A percentile compares a stretch with the other conserved stretches of the same genome.
Evolutionary conservation across 2,888 invertebrate species (phyloP).

Genomic region (Platypus cylindrus): DNA sequence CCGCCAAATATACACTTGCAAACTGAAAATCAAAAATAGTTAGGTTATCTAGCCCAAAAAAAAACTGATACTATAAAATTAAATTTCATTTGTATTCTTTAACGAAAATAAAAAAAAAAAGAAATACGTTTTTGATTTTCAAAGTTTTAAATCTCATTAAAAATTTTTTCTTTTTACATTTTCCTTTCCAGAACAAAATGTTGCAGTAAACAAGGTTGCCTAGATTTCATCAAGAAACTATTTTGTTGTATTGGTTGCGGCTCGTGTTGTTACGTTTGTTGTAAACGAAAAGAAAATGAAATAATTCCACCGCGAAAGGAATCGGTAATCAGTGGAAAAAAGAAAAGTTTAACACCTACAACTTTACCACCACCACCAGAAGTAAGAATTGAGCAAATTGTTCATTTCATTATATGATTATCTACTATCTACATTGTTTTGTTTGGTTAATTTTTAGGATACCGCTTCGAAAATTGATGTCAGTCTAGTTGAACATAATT

Average conservation of each 20-base stretch:
- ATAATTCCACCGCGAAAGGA: constrained; percentile 40
- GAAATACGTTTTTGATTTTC: background rate
- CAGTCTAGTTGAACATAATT: constrained; percentile 67
- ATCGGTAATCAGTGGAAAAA: constrained; percentile 52
- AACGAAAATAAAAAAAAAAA: too few relatives aligned
- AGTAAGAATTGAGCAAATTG: constrained; percentile 29
- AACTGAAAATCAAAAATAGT: too few relatives aligned
- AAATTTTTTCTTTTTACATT: too few relatives aligned
- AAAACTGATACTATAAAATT: too few relatives aligned
- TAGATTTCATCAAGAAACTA: constrained; percentile 24
- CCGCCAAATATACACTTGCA: too few relatives aligned
- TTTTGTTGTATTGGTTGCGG: too few relatives aligned
- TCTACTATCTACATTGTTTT: too few relatives aligned
- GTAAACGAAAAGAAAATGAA: constrained; percentile 18
- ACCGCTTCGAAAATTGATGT: constrained; percentile 62
- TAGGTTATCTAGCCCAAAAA: too few relatives aligned
- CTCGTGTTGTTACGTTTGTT: constrained; percentile 14
- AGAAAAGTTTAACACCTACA: constrained; percentile 50
- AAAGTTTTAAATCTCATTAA: background rate
- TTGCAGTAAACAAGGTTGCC: constrained; percentile 21
- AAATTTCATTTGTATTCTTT: too few relatives aligned
- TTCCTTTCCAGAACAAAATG: constrained; percentile 21
- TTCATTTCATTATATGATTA: background rate
- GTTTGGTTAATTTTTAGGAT: constrained; percentile 48
- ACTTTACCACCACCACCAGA: constrained; percentile 42